Evolutionary conservation across 2,797 vertebrate genomes (phyloP), one percentile per base, ranked within the genome.

Genomic region (Alectoris magna): DNA sequence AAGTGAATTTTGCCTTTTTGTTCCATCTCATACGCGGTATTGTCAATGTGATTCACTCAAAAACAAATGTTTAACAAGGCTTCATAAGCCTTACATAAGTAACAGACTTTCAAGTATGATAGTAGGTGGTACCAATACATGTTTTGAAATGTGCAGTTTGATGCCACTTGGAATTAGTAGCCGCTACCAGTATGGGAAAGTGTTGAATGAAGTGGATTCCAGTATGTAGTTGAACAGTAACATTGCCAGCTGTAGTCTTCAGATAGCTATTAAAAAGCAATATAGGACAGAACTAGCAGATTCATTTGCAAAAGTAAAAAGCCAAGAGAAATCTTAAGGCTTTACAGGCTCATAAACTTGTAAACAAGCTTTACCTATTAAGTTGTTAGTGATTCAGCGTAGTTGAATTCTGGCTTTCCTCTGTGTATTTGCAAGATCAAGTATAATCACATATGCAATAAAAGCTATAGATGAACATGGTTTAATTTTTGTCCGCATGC

Each of bases 221-320:
- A 38, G 10, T 87, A 67, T 9, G 7, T 79, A 77, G 84, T 4
- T 71, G 46, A 68, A 86, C 64, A 93, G 72, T 41, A 53, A 53
- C 76, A 77, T 36, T 92, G 26, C 73, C 51, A 75, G 70, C 76
- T 86, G 38, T 15, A 31, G 29, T 92, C 38, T 90, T 91, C 39
- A 58, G 79, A 23, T 64, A 86, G 38, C 51, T 88, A 68, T 59
- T 81, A 66, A 94, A 90, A 96, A 89, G 8, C 26, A 73, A 16
- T 36, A 26, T 73, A 84, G 34, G 29, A 75, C 63, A 74, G 31
- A 92, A 71, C 59, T 75, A 87, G 39, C 53, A 90, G 64, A 68
- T 84, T 84, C 4, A 48, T 90, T 92, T 82, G 68, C 41, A 58
- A 77, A 90, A 91, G 14, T 77, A 43, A 87, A 92, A 87, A 90